Evolutionary conservation across 1,140 invertebrate species (phyloP).

Genomic region (Globodera ellingtonae): DNA sequence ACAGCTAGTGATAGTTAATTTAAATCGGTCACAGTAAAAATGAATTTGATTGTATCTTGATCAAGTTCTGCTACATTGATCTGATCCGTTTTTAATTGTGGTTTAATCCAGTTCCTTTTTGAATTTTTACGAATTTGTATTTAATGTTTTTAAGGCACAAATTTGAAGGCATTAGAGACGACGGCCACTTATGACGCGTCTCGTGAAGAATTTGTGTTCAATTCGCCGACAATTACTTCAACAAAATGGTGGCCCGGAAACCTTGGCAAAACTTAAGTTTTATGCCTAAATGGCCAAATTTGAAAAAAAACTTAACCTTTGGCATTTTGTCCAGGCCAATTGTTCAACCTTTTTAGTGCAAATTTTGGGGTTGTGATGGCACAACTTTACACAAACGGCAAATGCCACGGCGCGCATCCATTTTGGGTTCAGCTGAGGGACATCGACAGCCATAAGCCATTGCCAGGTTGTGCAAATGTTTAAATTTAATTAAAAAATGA

Average conservation of each 20-base stretch:
- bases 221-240: slow-evolving; percentile 82
- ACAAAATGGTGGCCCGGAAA: slow-evolving; percentile 77
- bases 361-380: slow-evolving; percentile 85
- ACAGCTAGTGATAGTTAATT: too few species aligned
- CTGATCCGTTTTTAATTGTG: too few species aligned
- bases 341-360: slow-evolving; percentile 63
- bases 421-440: slow-evolving; percentile 89
- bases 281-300: too few species aligned
- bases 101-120: too few species aligned
- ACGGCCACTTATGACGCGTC: slow-evolving; percentile 83
- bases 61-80: too few species aligned
- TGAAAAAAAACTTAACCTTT: too few species aligned
- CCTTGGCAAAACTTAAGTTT: slow-evolving; percentile 76
- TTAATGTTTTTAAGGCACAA: slow-evolving; percentile 73
- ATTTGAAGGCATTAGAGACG: slow-evolving; percentile 85
- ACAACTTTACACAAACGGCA: slow-evolving; percentile 81
- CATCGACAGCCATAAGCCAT: slow-evolving; percentile 80
- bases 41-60: too few species aligned
- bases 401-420: slow-evolving; percentile 83
- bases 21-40: too few species aligned
- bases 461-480: slow-evolving; percentile 70
- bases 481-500: background rate
- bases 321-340: too few species aligned
- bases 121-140: slow-evolving; percentile 60
- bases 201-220: slow-evolving; percentile 82